Percentiles rank a stretch among this genome's conserved stretches.
Evolutionary conservation across 2,797 vertebrate genomes (phyloP).

Genomic region (Loris lydekkerianus): DNA sequence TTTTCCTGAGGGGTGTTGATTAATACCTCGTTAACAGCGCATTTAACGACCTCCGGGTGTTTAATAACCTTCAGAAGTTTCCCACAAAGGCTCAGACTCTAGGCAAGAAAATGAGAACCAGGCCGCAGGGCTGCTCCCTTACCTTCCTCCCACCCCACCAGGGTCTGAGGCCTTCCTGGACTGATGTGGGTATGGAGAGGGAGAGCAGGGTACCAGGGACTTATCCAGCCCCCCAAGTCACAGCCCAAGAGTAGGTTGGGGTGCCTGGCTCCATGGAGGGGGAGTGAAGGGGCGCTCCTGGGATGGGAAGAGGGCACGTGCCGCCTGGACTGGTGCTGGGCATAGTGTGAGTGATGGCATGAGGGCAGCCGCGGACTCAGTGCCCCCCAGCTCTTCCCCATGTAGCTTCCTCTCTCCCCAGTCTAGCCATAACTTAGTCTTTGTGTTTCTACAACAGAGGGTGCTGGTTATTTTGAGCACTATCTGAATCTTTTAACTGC

Average conservation of each 20-base stretch:
- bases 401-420: not conserved
- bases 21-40: slow-evolving; percentile 86
- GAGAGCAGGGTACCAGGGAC: slow-evolving; percentile 16
- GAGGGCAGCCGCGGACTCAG: not conserved
- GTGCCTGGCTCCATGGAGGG: not conserved
- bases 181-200: not conserved
- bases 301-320: not conserved
- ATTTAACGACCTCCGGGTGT: slow-evolving; percentile 86
- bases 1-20: slow-evolving; percentile 85
- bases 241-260: not conserved
- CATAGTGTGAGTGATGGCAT: not conserved
- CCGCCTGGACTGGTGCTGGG: not conserved
- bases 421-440: not conserved
- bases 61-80: slow-evolving; percentile 86
- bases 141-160: slow-evolving; percentile 56
- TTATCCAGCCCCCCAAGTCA: not conserved
- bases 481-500: not conserved
- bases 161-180: slow-evolving; percentile 66
- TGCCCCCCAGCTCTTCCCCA: accelerated
- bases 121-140: slow-evolving; percentile 70
- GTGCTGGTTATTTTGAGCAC: slow-evolving; percentile 17
- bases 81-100: slow-evolving; percentile 83
- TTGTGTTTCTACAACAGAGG: slow-evolving; percentile 14
- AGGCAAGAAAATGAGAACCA: slow-evolving; percentile 85
- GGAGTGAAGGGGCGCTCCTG: not conserved